Base-by-base conservation (phyloP, 2,797 vertebrate genomes). In the Pangasius djambal region DNA sequence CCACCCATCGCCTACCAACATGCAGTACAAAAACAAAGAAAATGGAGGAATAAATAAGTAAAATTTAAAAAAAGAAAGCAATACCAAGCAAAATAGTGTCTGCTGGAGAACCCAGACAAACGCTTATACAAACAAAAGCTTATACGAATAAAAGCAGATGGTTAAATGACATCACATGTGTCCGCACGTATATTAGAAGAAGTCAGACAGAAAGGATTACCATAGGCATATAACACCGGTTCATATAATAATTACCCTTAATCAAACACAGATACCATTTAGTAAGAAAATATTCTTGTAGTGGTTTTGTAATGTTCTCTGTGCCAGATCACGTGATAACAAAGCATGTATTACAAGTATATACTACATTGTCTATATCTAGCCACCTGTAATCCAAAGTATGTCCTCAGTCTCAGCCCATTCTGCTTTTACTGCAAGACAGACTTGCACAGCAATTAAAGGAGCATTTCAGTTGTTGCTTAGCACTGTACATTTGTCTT, bases 191-290 rank as follows among this genome's bases (percentile, higher is more conserved):
- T 65, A 83, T 83, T 65, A 16, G 20, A 82, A 84, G 65, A 55
- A 37, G n/a, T 52, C 65, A 85, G 83, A 85, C 63, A 85, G 63
- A 85, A 70, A 85, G 63, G 65, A 55, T 85, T 70, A 31, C 61
- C 63, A 50, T 61, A 67, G 61, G 8, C 61, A 50, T 67, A 84
- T 67, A 67, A n/a, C 25, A 84, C 37, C 12, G 40, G 67, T 84
- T 67, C 63, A 84, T 18, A 20, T 84, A n/a, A 67, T 84, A 84
- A 67, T 31, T 67, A 48, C 82, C 37, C 40, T 48, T 65, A 50
- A 50, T 28, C 61, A 84, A 65, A 67, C 40, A n/a, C 82, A 50
- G 20, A 9, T 20, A 59, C 15, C 52, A 12, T 81, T 59, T 81
- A 22, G 0, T 25, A 59, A 83, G 61, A 31, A 61, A 28, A 16